Base-by-base conservation (phyloP, 53 echinoderm and acorn worm species). In the Glandiceps talaboti region DNA sequence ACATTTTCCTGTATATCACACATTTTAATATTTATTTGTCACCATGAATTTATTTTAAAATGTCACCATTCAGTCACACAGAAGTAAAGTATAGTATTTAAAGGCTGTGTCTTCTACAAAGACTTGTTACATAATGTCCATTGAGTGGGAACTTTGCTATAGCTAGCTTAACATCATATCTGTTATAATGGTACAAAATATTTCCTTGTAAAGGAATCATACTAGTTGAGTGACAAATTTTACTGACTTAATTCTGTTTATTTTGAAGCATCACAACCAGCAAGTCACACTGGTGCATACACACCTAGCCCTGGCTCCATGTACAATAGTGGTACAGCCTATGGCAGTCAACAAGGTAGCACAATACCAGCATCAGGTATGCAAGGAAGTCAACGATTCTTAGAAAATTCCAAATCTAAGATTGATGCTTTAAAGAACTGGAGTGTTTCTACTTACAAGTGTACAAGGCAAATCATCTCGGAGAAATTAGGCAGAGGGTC, bases 391-490 rank as follows among this genome's bases (percentile, higher is more conserved):
- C 64, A 45, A 20, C 64, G 64, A 45, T 75, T n/a, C 27, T 75
- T 75, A n/a, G 29, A 75, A 75, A 75, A 28, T 28, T 75, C 27
- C 12, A 75, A 75, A 75, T 75, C 29, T 26, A 75, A 27, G 26
- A 10, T 78, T 78, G 99, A 99, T 80, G 86, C 86, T 31, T 82
- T 99, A 30, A 99, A 94, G 88, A 89, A 81, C 74, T 99, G 93
- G 99, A 93, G 99, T 73, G 90, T 99, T 30, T 99, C 99, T 74
- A 99, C 99, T 14, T 93, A 99, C 84, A 99, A 99, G 76, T 93
- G 93, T 76, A 93, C 99, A 28, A 86, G 93, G 33, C 99, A 99
- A 79, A 86, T 99, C 83, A 89, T 99, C 0, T 93, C 94, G 82
- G 99, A 94, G 78, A 86, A 84, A 33, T 81, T 82, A 33, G 86